Evolutionary conservation across 2,113 vertebrate genomes (phyloP).

Genomic region (Coryphaenoides rupestris): DNA sequence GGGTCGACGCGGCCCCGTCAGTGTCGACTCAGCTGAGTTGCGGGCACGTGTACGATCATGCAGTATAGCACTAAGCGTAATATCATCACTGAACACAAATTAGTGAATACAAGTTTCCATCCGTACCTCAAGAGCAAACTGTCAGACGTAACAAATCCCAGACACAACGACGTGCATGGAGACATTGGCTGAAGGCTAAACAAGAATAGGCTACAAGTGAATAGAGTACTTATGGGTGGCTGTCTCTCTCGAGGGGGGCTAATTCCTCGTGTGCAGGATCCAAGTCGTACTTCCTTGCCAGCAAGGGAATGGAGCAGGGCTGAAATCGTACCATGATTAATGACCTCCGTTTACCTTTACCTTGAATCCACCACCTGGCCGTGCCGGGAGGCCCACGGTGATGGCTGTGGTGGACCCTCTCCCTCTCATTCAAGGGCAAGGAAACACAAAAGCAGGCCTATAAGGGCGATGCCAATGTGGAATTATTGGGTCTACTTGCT

Average conservation of each 20-base stretch:
- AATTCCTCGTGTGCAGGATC: conserved; percentile 55
- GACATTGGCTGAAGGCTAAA: too few relatives aligned
- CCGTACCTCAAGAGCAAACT: background rate
- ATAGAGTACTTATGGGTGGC: too few relatives aligned
- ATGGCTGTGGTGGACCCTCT: conserved; percentile 8
- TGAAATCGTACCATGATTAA: conserved; percentile 55
- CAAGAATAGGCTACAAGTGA: too few relatives aligned
- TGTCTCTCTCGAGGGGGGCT: background rate
- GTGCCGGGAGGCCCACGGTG: conserved; percentile 7
- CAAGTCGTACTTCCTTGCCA: conserved; percentile 45
- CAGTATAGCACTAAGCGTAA: conserved; percentile 32
- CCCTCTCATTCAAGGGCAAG: too few relatives aligned
- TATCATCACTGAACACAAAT: background rate
- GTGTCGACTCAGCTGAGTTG: conserved; percentile 30
- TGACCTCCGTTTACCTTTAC: conserved; percentile 61
- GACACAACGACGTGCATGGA: too few relatives aligned
- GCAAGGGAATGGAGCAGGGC: conserved; percentile 41
- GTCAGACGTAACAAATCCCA: background rate
- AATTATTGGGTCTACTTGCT: too few relatives aligned
- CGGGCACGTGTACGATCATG: conserved; percentile 50
- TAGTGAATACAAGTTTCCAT: background rate
- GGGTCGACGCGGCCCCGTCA: conserved; percentile 40
- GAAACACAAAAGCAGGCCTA: too few relatives aligned
- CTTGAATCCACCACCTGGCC: conserved; percentile 64
- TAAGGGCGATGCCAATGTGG: too few relatives aligned